phyloP scores from a whole-genome alignment of 2,113 vertebrate genomes.

The Chionis minor region DNA sequence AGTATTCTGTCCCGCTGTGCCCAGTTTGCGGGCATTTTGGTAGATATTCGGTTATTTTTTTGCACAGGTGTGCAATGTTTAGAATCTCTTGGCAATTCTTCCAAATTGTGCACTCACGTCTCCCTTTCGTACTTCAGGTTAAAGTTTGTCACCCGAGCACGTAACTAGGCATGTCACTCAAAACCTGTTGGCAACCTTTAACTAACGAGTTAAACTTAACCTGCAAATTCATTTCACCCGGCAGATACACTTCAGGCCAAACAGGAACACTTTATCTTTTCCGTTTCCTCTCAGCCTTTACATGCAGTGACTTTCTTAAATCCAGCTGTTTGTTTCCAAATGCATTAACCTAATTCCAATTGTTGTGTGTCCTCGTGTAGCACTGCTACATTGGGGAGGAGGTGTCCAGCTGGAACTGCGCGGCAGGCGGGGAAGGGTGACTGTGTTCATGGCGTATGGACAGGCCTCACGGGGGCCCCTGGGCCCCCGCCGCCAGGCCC shows the following conservation, averaged over 20 bases:
- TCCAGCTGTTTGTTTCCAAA: background rate
- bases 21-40: background rate
- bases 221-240: background rate
- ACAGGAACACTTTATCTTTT: background rate
- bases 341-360: no score
- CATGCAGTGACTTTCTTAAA: background rate
- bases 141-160: background rate
- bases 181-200: background rate
- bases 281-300: background rate
- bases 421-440: background rate
- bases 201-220: background rate
- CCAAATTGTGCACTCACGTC: background rate
- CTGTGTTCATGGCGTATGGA: fast-evolving
- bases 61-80: background rate
- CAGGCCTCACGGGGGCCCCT: background rate
- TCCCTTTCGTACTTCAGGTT: background rate
- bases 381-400: background rate
- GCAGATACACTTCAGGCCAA: background rate
- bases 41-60: background rate
- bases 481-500: fast-evolving
- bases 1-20: background rate
- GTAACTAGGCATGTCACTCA: background rate
- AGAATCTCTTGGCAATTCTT: background rate
- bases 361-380: background rate
- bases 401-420: no score